Conservation (phyloP, 2,888 invertebrate species). For the Heliconius cydno region DNA sequence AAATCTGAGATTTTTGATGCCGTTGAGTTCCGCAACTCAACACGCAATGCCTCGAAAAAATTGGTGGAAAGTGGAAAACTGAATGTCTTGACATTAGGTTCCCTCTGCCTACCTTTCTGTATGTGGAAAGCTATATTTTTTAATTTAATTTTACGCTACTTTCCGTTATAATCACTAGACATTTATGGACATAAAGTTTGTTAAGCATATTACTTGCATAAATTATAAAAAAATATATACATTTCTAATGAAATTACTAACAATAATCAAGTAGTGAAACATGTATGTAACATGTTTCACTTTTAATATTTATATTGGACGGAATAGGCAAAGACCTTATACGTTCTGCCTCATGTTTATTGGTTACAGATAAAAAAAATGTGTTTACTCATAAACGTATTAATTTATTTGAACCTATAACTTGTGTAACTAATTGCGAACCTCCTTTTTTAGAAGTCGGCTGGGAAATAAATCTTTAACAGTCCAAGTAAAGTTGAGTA, state of each 20-base stretch:
- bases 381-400: conserved; percentile 11
- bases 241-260: neutral
- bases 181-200: neutral
- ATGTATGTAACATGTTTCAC: neutral
- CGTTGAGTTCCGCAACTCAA: neutral
- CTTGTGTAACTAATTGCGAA: conserved; percentile 27
- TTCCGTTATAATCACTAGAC: neutral
- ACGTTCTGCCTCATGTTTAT: conserved; percentile 13
- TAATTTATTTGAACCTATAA: conserved; percentile 17
- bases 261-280: no score
- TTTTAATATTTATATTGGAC: neutral
- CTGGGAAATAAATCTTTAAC: conserved; percentile 24
- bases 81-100: neutral
- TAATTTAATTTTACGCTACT: neutral
- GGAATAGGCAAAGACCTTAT: conserved; percentile 8
- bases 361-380: conserved; percentile 20
- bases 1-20: no score
- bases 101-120: neutral
- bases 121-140: neutral
- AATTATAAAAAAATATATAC: neutral
- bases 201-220: neutral
- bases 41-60: neutral
- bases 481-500: conserved; percentile 18
- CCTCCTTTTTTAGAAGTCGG: conserved; percentile 26
- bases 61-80: neutral